These are phyloP conservation scores for Melieria omissa DNA, from an alignment of 2,888 invertebrate species.

Conservation along the genomic window DNA sequence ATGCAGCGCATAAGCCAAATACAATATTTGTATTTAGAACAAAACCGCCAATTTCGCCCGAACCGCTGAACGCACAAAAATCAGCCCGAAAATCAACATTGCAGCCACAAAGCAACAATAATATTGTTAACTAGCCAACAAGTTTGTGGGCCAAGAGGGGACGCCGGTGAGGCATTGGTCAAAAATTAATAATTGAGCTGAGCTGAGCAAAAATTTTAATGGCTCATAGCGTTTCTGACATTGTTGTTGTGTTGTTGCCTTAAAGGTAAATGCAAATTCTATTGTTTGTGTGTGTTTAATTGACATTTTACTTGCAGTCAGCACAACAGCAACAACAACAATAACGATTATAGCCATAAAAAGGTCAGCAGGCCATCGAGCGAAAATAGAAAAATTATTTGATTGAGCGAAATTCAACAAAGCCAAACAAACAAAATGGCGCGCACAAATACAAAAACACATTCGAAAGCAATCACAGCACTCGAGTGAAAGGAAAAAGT, in stretches of 20 bases:
- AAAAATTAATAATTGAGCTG: no score
- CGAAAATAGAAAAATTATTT: constrained; percentile 26
- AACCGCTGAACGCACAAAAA: not conserved
- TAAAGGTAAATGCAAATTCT: not conserved
- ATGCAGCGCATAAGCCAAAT: not conserved
- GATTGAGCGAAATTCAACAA: constrained; percentile 23
- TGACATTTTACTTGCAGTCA: no score
- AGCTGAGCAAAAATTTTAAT: no score
- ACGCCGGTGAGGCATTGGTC: no score
- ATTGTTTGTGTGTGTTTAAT: not conserved
- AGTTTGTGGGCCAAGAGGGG: no score
- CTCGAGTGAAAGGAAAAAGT: not conserved
- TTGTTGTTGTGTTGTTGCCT: no score
- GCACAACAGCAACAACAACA: no score
- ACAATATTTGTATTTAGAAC: constrained; percentile 18
- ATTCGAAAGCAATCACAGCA: not conserved
- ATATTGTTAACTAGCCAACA: no score
- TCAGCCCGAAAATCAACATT: not conserved
- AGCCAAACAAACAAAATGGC: not conserved
- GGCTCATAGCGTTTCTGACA: no score
- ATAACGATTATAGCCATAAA: not conserved
- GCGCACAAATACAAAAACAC: not conserved
- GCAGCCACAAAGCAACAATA: not conserved
- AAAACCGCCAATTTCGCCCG: constrained; percentile 1
- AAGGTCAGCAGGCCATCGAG: constrained; percentile 37